phyloP scores from a whole-genome alignment of 2,797 vertebrate genomes.

The Notoglanidium macrostoma region DNA sequence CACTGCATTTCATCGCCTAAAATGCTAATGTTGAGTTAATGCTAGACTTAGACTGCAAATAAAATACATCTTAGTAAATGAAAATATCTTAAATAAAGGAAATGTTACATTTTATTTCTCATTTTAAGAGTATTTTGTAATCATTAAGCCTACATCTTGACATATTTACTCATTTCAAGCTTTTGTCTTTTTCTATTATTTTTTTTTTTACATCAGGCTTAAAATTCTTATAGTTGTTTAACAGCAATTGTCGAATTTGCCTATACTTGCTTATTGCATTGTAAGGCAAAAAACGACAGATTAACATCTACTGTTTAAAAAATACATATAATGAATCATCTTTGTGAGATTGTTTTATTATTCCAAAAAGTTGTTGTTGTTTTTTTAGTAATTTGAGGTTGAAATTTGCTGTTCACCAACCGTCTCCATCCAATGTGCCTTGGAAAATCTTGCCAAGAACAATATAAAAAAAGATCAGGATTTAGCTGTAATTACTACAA shows the following conservation, averaged over 20 bases:
- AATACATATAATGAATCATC: background rate
- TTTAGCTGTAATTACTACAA: too few species aligned
- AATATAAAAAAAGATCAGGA: too few species aligned
- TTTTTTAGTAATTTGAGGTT: background rate
- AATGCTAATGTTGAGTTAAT: background rate
- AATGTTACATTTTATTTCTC: background rate
- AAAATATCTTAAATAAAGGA: background rate
- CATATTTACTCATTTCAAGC: background rate
- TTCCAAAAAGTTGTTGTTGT: background rate
- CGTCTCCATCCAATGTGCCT: too few species aligned
- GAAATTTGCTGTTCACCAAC: background rate
- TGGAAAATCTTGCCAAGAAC: too few species aligned
- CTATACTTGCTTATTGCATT: background rate
- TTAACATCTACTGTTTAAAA: background rate
- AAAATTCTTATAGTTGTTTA: background rate
- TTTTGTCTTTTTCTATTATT: too few species aligned
- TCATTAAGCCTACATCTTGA: background rate
- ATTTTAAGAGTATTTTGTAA: background rate
- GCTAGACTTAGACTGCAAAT: background rate
- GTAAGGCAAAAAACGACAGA: background rate
- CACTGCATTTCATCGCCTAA: background rate
- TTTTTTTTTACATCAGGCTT: background rate
- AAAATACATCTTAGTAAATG: background rate
- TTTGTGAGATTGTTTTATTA: background rate
- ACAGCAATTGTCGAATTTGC: background rate